Percentiles rank a stretch among this genome's conserved stretches.
Evolutionary conservation across 2,113 vertebrate species (phyloP).

Genomic region (Chunga burmeisteri): DNA sequence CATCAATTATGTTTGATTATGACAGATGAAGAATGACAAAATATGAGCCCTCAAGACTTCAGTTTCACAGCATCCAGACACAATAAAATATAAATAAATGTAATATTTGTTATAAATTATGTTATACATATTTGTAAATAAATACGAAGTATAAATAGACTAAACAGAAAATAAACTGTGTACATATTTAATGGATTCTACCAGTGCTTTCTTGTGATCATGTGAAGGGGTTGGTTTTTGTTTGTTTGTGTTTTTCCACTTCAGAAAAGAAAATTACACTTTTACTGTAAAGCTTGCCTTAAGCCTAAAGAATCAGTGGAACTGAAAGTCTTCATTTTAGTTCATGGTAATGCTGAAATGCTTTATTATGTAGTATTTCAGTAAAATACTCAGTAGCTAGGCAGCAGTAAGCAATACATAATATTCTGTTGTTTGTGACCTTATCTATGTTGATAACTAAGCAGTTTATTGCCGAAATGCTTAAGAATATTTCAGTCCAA

Average conservation of each 20-base stretch:
- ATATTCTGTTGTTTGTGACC: neutral
- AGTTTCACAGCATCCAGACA: neutral
- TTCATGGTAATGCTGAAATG: neutral
- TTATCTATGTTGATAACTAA: neutral
- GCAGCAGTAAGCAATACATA: neutral
- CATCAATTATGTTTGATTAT: neutral
- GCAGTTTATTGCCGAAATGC: neutral
- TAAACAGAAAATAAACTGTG: neutral
- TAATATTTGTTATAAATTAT: neutral
- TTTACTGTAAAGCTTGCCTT: neutral
- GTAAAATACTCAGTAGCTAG: neutral
- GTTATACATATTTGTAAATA: neutral
- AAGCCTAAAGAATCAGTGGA: neutral
- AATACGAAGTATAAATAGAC: neutral
- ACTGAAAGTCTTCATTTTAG: neutral
- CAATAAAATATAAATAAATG: neutral
- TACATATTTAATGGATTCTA: neutral
- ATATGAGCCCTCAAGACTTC: accelerated
- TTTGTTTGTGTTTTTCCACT: neutral
- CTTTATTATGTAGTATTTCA: neutral
- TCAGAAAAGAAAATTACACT: neutral
- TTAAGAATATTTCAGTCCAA: neutral
- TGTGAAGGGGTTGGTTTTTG: neutral
- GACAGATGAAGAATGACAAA: neutral
- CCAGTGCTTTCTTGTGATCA: neutral